These are phyloP conservation scores for Dendroctonus ponderosae DNA, from an alignment of 1,140 invertebrate genomes.

Conservation along the genomic window DNA sequence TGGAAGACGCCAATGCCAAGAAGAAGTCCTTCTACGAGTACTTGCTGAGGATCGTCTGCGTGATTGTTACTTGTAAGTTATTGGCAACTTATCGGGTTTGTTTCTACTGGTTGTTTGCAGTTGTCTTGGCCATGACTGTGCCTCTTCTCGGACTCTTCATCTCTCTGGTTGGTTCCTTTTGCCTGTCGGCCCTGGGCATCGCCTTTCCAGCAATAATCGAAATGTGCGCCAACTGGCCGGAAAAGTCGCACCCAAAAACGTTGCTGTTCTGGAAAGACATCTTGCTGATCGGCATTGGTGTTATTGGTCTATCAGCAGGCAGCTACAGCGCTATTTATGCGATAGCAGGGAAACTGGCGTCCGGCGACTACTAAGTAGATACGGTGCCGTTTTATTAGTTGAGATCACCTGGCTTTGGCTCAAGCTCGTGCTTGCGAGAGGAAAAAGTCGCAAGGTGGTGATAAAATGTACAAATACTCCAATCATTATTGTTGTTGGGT, in stretches of 20 bases:
- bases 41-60: conserved; percentile 62
- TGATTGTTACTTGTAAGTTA: conserved; percentile 73
- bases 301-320: conserved; percentile 52
- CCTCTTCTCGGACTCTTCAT: conserved; percentile 81
- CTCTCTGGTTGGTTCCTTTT: conserved; percentile 78
- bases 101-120: conserved; percentile 51
- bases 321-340: conserved; percentile 48
- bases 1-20: conserved; percentile 53
- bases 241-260: conserved; percentile 49
- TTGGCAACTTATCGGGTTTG: neutral
- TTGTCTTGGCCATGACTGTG: conserved; percentile 68
- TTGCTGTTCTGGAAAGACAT: conserved; percentile 55
- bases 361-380: conserved; percentile 29
- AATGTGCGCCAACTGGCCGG: conserved; percentile 57
- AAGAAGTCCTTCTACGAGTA: conserved; percentile 60
- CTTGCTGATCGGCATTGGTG: conserved; percentile 57
- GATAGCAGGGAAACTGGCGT: conserved; percentile 40
- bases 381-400: too few species aligned
- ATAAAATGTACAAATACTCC: too few species aligned
- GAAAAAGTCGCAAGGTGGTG: too few species aligned
- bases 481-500: too few species aligned
- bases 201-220: conserved; percentile 88
- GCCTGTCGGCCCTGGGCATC: conserved; percentile 74
- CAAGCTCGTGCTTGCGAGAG: too few species aligned
- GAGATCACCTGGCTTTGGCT: too few species aligned